Evolutionary conservation across 2,797 vertebrate genomes (phyloP), one percentile per base, ranked within the genome.

Genomic region (Cirrhinus mrigala): DNA sequence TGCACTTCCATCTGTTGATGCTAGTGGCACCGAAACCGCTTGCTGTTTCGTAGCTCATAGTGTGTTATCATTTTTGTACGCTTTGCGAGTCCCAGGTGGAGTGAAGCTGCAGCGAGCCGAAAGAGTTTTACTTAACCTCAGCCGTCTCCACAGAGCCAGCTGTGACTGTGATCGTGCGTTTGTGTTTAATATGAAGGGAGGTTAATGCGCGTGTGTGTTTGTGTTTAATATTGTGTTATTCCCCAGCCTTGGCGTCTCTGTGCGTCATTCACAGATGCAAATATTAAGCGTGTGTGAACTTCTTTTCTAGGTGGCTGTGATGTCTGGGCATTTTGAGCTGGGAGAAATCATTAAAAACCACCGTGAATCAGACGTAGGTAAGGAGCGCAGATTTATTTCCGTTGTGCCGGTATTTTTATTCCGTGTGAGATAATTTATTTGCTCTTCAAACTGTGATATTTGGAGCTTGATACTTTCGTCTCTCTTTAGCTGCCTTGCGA

Each of bases 291-390:
- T n/a, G 44, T 73, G 66, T 29, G 58, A 52, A 54, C 56, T 73
- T 73, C 81, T 87, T 62, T 91, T 84, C 12, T 90, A 98, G 97
- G 97, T 98, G 85, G 97, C 97, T 4, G 97, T 98, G 81, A 97
- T 98, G 90, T 97, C 97, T 11, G 97, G 97, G 37, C 96, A 98
- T 92, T 98, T 98, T 89, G 97, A 98, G 87, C 93, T 98, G 54
- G 97, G 97, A 84, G 97, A 98, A 90, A 94, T 98, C 62, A 98
- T 98, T 91, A 97, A 97, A 89, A 98, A 97, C 90, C 97, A 98
- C 76, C 92, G 96, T 27, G 97, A 97, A 56, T 91, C 96, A 78
- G 96, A 97, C 18, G 94, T 98, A 83, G 97, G 97, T 98, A 89
- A 96, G 97, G 89, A 29, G 78, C 33, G 1, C 44, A 79, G 75